Base-by-base conservation (phyloP, 2,888 invertebrate genomes). In the Amblyjoppa fuscipennis region DNA sequence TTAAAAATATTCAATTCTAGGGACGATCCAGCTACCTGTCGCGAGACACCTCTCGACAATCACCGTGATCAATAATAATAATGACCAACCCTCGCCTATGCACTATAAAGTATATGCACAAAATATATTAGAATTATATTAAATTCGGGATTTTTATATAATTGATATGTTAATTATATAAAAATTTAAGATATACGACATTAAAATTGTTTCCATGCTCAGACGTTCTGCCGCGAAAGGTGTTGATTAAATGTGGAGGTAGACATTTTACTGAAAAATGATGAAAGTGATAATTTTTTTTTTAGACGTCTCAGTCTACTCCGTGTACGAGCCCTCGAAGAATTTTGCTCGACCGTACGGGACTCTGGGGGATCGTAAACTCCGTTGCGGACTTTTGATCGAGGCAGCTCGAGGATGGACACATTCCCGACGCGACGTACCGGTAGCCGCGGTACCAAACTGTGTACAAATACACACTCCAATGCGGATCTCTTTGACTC, bases 1-100 rank as follows among this genome's bases (percentile, higher is more conserved):
- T 93, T 90, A 91, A 92, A 93, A 93, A 93, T 93, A 93, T 93
- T 20, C 93, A 92, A 90, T 89, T 83, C 88, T 87, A 83, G 74
- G 71, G 66, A 51, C n/a, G 61, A 16, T 59, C 69, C 56, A 53
- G 20, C 11, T 66, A 34, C 28, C 20, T 41, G 38, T 16, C 66
- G 68, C 59, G 59, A 28, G 66, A 83, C 81, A 41, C 61, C 41
- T 73, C 73, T 61, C 66, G 34, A 73, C 41, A 53, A 38, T 75
- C 61, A 61, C 38, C 74, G 73, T 70, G 73, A 84, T 74, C 7
- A 28, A 28, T 31, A 3, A 51, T 9, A 76, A 81, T 73, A 69
- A 73, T 73, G 75, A 69, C 73, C 73, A 81, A 51, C 1, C 20
- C 20, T 20, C 20, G 20, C 20, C 20, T 20, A 20, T 20, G 20